Evolutionary conservation across 1,140 invertebrate genomes (phyloP).

Genomic region (Pogonus chalceus): DNA sequence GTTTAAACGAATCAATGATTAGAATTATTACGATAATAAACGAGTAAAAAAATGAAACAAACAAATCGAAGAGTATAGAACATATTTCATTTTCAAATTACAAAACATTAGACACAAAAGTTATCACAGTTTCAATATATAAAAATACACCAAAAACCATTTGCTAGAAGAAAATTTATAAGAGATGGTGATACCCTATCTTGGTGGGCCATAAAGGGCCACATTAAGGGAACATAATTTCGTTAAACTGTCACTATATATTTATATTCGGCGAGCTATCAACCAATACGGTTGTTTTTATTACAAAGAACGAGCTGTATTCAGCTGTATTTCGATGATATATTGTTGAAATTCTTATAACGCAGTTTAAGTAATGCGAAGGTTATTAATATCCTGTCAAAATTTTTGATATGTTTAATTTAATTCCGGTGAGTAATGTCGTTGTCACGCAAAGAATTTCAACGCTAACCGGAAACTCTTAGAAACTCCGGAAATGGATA

Average conservation of each 20-base stretch:
- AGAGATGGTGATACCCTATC: too few relatives aligned
- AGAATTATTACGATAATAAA: too few relatives aligned
- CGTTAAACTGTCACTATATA: background rate
- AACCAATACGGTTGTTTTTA: background rate
- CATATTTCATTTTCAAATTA: too few relatives aligned
- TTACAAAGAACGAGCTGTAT: background rate
- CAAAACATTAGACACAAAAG: too few relatives aligned
- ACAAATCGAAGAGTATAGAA: too few relatives aligned
- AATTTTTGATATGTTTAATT: slow-evolving; percentile 1
- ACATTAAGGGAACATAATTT: background rate
- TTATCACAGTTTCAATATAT: too few relatives aligned
- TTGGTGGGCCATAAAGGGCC: background rate
- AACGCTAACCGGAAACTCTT: too few relatives aligned
- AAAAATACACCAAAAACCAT: too few relatives aligned
- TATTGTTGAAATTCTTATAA: slow-evolving; percentile 1
- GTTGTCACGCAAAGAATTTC: background rate
- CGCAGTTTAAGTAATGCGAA: background rate
- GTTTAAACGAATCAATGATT: too few relatives aligned
- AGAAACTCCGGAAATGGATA: background rate
- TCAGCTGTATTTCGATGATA: background rate
- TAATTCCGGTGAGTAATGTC: background rate
- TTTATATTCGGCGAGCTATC: background rate
- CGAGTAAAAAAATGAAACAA: too few relatives aligned
- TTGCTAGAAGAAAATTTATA: too few relatives aligned
- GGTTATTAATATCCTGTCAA: slow-evolving; percentile 4